Conservation (phyloP, 1,140 invertebrate species). For the Trinorchestia longiramus region DNA sequence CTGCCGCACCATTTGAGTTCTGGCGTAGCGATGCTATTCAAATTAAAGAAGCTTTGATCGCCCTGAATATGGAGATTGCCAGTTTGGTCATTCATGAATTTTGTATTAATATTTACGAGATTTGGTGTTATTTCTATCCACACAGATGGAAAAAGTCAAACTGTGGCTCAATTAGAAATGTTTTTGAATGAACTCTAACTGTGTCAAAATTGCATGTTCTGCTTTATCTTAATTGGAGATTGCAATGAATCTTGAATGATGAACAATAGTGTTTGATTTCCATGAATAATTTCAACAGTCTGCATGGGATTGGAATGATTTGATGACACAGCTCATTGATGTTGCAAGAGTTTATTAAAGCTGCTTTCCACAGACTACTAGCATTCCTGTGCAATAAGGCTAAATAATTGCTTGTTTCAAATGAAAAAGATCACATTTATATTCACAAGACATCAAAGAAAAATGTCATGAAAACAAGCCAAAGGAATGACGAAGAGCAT, state of each 20-base stretch:
- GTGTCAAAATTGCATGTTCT: not conserved
- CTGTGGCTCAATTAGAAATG: too few relatives aligned
- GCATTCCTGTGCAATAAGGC: too few relatives aligned
- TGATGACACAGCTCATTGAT: too few relatives aligned
- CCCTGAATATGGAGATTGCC: not conserved
- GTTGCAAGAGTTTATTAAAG: too few relatives aligned
- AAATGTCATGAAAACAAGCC: too few relatives aligned
- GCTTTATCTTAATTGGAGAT: not conserved
- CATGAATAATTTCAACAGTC: not conserved
- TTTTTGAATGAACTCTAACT: not conserved
- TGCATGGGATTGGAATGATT: not conserved
- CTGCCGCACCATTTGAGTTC: not conserved
- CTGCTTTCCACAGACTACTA: too few relatives aligned
- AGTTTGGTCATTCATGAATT: not conserved
- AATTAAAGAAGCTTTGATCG: not conserved
- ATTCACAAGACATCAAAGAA: too few relatives aligned
- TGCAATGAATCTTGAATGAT: not conserved
- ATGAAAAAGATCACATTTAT: too few relatives aligned
- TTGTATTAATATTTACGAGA: not conserved
- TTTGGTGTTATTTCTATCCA: not conserved
- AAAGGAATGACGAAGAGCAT: too few relatives aligned
- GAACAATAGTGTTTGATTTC: not conserved
- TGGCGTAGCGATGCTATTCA: not conserved
- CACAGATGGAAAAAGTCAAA: not conserved
- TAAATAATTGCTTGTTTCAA: too few relatives aligned